These are phyloP conservation scores for Petroica traversi DNA, from an alignment of 2,113 vertebrate species.

Conservation along the genomic window DNA sequence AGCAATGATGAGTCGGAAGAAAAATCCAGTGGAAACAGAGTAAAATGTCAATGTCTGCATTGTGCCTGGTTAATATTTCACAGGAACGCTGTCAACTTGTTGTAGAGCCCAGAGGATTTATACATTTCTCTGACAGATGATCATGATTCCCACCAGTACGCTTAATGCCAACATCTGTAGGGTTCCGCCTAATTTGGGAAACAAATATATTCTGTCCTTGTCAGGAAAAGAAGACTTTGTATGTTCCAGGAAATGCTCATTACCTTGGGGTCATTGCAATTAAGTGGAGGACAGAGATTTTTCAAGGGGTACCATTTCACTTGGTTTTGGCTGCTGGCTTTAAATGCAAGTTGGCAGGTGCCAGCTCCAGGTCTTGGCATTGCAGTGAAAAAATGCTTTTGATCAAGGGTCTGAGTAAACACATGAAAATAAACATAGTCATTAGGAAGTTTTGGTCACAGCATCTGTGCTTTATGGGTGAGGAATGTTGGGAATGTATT, in stretches of 20 bases:
- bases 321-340: neutral
- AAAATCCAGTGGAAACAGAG: neutral
- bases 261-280: slow-evolving; percentile 12
- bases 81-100: slow-evolving; percentile 42
- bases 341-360: neutral
- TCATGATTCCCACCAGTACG: slow-evolving; percentile 66
- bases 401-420: neutral
- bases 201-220: slow-evolving; percentile 8
- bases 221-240: slow-evolving; percentile 10
- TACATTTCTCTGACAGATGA: slow-evolving; percentile 72
- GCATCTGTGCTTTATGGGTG: neutral
- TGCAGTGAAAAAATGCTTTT: neutral
- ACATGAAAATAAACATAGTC: neutral
- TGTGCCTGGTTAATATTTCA: slow-evolving; percentile 70
- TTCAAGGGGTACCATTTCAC: neutral
- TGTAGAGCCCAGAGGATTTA: slow-evolving; percentile 63
- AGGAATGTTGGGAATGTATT: neutral
- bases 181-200: slow-evolving; percentile 65
- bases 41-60: slow-evolving; percentile 51
- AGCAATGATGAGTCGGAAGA: neutral
- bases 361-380: neutral
- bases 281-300: neutral
- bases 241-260: slow-evolving; percentile 32
- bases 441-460: neutral
- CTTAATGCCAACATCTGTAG: slow-evolving; percentile 69